Percentiles rank a stretch among this genome's conserved stretches.
These are phyloP conservation scores for Tetropium fuscum DNA, from an alignment of 2,888 invertebrate genomes.

Conservation along the genomic window DNA sequence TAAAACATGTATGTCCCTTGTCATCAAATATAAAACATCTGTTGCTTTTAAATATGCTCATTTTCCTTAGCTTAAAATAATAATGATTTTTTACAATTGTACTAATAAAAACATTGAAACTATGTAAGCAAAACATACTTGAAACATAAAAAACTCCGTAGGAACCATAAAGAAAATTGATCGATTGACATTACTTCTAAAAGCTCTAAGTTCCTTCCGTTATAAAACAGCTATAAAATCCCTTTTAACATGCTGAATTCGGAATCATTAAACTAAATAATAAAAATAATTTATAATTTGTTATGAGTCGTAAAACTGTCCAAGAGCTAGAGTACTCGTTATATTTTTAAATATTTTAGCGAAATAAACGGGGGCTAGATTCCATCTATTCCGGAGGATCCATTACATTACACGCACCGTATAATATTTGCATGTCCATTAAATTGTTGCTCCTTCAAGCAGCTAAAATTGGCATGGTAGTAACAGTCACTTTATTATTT, in stretches of 20 bases:
- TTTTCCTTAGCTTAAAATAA: too few relatives aligned
- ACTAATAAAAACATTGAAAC: too few relatives aligned
- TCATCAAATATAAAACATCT: too few relatives aligned
- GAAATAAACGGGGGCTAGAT: slow-evolving; percentile 3
- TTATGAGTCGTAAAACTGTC: background rate
- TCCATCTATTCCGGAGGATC: slow-evolving; percentile 13
- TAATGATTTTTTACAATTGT: too few relatives aligned
- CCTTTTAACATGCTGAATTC: background rate
- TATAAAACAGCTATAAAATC: background rate
- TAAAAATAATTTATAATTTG: slow-evolving; percentile 1
- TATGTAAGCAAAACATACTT: too few relatives aligned
- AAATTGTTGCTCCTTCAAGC: slow-evolving; percentile 5
- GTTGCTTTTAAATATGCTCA: too few relatives aligned
- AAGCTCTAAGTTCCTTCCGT: background rate
- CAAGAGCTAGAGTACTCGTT: background rate
- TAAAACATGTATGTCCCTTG: too few relatives aligned
- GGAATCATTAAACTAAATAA: background rate
- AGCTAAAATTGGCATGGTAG: background rate
- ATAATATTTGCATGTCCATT: slow-evolving; percentile 17
- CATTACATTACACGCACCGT: slow-evolving; percentile 17
- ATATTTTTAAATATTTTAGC: slow-evolving; percentile 1
- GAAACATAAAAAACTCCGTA: too few relatives aligned
- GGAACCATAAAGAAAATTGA: background rate
- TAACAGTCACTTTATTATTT: too few relatives aligned
- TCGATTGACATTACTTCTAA: background rate